These are phyloP conservation scores for Arctocebus calabarensis DNA, from an alignment of 2,797 vertebrate species.

Conservation along the genomic window DNA sequence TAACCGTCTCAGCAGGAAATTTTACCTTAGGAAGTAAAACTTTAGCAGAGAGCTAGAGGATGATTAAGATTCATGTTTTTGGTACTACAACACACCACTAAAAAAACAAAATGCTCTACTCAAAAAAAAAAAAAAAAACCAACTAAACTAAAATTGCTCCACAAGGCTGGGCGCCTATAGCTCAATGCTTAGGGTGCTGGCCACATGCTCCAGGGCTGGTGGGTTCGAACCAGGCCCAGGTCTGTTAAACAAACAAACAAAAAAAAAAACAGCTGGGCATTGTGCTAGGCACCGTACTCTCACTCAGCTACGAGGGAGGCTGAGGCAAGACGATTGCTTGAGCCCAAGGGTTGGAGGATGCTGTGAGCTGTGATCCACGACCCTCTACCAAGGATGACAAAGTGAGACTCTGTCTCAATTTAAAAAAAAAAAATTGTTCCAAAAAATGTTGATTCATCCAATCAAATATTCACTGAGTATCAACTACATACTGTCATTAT, in stretches of 20 bases:
- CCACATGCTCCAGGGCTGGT: too few species aligned
- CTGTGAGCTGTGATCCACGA: too few species aligned
- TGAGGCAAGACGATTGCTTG: too few species aligned
- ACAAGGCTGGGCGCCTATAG: background rate
- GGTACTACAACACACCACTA: background rate
- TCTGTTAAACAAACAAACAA: too few species aligned
- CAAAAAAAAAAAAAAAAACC: constrained; percentile 8
- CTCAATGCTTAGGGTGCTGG: too few species aligned
- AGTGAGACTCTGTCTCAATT: too few species aligned
- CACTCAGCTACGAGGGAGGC: too few species aligned
- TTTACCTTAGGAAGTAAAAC: constrained; percentile 45
- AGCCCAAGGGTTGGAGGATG: too few species aligned
- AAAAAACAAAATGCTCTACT: background rate
- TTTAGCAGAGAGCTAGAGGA: constrained; percentile 17
- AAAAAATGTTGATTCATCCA: background rate
- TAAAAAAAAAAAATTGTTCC: background rate
- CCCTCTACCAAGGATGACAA: too few species aligned
- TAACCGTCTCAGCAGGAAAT: background rate
- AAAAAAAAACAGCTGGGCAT: too few species aligned
- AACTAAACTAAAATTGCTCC: constrained; percentile 15
- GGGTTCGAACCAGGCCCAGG: too few species aligned
- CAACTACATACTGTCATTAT: background rate
- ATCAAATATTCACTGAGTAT: background rate
- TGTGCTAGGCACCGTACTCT: too few species aligned
- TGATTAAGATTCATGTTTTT: background rate